A percentile compares a stretch with the other conserved stretches of the same genome.
These are phyloP conservation scores for Heteropelma amictum DNA, from an alignment of 2,888 invertebrate genomes.

Conservation along the genomic window DNA sequence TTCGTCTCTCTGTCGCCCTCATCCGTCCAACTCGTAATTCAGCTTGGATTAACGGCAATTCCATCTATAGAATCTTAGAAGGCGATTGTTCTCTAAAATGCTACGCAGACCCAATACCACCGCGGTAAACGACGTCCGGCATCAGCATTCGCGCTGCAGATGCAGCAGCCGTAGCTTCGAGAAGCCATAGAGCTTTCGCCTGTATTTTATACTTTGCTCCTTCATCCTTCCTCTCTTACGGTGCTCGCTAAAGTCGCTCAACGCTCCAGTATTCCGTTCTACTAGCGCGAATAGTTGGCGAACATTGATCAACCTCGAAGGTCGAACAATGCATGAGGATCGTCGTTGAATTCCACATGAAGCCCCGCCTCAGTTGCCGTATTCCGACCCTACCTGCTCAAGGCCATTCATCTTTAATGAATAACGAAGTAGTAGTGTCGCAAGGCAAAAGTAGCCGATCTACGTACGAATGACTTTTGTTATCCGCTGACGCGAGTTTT, in stretches of 20 bases:
- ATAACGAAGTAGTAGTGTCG: conserved; percentile 37
- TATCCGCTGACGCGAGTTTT: background rate
- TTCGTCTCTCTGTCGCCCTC: conserved; percentile 1
- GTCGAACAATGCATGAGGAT: conserved; percentile 71
- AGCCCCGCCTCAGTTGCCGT: conserved; percentile 67
- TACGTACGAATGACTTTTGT: conserved; percentile 26
- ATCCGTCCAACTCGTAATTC: conserved; percentile 42
- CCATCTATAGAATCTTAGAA: conserved; percentile 65
- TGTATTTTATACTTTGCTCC: conserved; percentile 14
- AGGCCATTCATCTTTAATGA: conserved; percentile 59
- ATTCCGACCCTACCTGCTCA: conserved; percentile 45
- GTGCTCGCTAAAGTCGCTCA: conserved; percentile 16
- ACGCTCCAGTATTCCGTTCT: conserved; percentile 31
- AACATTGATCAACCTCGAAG: conserved; percentile 71
- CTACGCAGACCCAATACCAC: conserved; percentile 26
- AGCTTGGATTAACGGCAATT: conserved; percentile 65
- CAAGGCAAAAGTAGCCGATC: conserved; percentile 29
- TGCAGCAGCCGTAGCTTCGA: conserved; percentile 39
- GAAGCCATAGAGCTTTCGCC: conserved; percentile 44
- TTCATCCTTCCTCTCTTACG: conserved; percentile 22
- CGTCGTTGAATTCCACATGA: conserved; percentile 69
- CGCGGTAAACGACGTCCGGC: conserved; percentile 61
- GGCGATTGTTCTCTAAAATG: conserved; percentile 65
- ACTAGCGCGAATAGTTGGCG: conserved; percentile 65
- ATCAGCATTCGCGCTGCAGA: conserved; percentile 64